These are phyloP conservation scores for Salvelinus namaycush DNA, from an alignment of 2,113 vertebrate genomes.

Conservation along the genomic window DNA sequence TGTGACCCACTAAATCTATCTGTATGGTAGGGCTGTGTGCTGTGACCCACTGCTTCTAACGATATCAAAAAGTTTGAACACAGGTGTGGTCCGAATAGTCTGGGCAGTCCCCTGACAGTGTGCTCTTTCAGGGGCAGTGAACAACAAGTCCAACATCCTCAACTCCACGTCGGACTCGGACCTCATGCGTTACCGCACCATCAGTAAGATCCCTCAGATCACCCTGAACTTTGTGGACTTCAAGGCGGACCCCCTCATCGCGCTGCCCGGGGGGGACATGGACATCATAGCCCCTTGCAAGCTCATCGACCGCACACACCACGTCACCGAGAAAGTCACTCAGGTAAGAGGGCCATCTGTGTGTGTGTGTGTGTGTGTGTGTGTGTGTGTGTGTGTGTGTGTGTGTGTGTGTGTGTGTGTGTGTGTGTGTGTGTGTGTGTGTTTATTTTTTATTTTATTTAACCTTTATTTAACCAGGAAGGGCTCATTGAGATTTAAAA, in stretches of 20 bases:
- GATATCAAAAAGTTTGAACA: too few species aligned
- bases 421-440: neutral
- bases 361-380: neutral
- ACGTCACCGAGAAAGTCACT: conserved; percentile 96
- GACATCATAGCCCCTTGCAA: conserved; percentile 94
- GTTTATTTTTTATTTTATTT: too few species aligned
- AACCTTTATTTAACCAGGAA: too few species aligned
- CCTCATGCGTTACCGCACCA: conserved; percentile 90
- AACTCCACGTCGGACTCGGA: conserved; percentile 97
- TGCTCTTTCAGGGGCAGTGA: conserved; percentile 77
- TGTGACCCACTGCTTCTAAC: too few species aligned
- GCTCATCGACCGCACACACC: conserved; percentile 91
- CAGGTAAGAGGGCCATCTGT: conserved; percentile 76
- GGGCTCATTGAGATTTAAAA: too few species aligned
- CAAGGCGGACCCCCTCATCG: conserved; percentile 85
- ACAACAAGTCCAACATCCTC: conserved; percentile 82
- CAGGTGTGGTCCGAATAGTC: too few species aligned
- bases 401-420: neutral
- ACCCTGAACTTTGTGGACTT: conserved; percentile 98
- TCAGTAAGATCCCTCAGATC: conserved; percentile 94
- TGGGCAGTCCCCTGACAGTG: too few species aligned
- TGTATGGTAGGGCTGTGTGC: too few species aligned
- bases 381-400: neutral
- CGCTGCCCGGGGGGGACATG: conserved; percentile 81
- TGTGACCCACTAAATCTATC: too few species aligned